Percentiles rank a stretch among this genome's conserved stretches.
phyloP scores from a whole-genome alignment of 1,140 invertebrate species.

The Trachymyrmex cornetzi region DNA sequence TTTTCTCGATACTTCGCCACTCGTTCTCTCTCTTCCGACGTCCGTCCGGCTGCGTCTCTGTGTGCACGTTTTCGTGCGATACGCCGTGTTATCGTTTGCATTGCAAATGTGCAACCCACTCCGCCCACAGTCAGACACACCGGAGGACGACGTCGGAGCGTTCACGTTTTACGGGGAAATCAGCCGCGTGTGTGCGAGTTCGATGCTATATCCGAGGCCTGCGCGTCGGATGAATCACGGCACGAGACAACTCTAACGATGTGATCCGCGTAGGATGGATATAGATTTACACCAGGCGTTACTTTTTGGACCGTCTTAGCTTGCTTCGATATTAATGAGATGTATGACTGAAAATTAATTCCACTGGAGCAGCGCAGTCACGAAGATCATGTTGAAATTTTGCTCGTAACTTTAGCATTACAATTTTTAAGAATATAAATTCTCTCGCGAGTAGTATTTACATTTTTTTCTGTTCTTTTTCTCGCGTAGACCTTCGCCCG shows the following conservation, averaged over 20 bases:
- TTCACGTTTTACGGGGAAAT: slow-evolving; percentile 76
- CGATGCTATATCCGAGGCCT: slow-evolving; percentile 69
- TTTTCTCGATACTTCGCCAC: slow-evolving; percentile 57
- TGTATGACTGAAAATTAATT: slow-evolving; percentile 40
- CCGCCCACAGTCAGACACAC: slow-evolving; percentile 77
- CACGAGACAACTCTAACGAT: slow-evolving; percentile 74
- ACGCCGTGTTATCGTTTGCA: slow-evolving; percentile 81
- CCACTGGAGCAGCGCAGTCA: not conserved
- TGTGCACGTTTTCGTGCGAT: slow-evolving; percentile 77
- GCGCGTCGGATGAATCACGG: slow-evolving; percentile 72
- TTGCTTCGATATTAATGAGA: slow-evolving; percentile 38
- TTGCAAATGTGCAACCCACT: slow-evolving; percentile 79
- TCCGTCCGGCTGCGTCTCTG: slow-evolving; percentile 62
- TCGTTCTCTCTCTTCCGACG: slow-evolving; percentile 50
- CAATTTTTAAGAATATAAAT: not conserved
- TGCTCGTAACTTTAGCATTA: not conserved
- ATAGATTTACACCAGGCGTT: slow-evolving; percentile 40
- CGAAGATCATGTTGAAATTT: not conserved
- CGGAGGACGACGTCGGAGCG: slow-evolving; percentile 56
- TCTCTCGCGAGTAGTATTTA: not conserved
- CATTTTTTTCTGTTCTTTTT: not conserved
- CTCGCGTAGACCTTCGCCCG: not conserved
- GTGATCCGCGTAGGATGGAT: slow-evolving; percentile 60
- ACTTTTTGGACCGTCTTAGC: slow-evolving; percentile 39
- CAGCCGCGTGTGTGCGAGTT: slow-evolving; percentile 71